Percentiles rank a stretch among this genome's conserved stretches.
Conservation (phyloP, 2,888 invertebrate species). For the Athripsodes cinereus region DNA sequence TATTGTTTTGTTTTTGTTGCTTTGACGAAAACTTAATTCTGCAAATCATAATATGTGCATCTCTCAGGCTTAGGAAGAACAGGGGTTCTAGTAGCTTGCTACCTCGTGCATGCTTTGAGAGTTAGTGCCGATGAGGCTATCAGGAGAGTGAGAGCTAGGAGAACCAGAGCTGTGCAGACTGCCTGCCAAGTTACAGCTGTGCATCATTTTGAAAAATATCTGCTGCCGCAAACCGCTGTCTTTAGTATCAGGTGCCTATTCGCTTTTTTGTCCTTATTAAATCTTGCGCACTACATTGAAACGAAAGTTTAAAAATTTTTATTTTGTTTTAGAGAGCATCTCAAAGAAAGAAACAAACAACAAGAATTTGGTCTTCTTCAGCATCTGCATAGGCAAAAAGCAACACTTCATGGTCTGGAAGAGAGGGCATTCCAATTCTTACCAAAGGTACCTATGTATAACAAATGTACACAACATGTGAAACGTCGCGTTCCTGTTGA, state of each 20-base stretch:
- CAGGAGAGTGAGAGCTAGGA: conserved; percentile 65
- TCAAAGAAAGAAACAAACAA: conserved; percentile 41
- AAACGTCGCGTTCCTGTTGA: too few species aligned
- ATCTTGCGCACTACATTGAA: neutral
- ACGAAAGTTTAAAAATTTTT: too few species aligned
- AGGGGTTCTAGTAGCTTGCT: conserved; percentile 82
- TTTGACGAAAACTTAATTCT: too few species aligned
- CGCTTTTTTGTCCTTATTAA: neutral
- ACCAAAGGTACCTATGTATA: conserved; percentile 69
- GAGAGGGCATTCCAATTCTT: conserved; percentile 67
- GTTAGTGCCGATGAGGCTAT: conserved; percentile 76
- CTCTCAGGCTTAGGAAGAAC: conserved; percentile 70
- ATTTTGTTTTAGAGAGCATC: conserved; percentile 39
- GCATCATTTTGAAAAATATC: conserved; percentile 73
- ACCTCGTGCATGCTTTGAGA: conserved; percentile 72
- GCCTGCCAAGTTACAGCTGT: conserved; percentile 75
- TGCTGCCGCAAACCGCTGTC: conserved; percentile 69
- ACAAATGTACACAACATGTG: too few species aligned
- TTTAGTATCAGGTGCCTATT: conserved; percentile 60
- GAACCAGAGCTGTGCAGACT: conserved; percentile 77
- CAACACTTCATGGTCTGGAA: conserved; percentile 72
- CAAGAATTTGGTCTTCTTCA: conserved; percentile 63
- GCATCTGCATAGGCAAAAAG: conserved; percentile 63
- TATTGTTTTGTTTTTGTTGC: too few species aligned
- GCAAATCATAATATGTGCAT: too few species aligned